phyloP scores from a whole-genome alignment of 1,140 invertebrate genomes.

The Nephila pilipes region DNA sequence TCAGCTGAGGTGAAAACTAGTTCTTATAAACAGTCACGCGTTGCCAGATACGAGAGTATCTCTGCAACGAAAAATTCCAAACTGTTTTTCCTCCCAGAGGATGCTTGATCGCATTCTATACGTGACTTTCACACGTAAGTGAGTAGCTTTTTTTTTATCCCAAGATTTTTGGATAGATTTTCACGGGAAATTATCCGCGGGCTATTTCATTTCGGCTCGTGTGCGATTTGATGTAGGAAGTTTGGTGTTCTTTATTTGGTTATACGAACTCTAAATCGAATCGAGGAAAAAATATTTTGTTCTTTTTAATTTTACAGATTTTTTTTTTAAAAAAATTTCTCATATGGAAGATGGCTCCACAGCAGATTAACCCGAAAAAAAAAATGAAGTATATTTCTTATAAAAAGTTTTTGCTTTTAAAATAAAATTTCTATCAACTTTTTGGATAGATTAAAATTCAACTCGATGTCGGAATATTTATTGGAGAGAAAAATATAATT shows the following conservation, averaged over 20 bases:
- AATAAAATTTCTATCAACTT: too few species aligned
- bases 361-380: too few species aligned
- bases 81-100: not conserved
- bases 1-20: not conserved
- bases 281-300: too few species aligned
- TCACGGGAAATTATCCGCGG: not conserved
- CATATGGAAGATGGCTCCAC: too few species aligned
- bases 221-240: not conserved
- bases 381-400: too few species aligned
- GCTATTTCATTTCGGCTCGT: not conserved
- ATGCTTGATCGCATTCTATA: not conserved
- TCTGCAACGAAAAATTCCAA: not conserved
- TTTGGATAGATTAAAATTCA: too few species aligned
- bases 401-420: too few species aligned
- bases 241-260: not conserved
- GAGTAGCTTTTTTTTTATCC: not conserved
- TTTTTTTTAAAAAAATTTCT: too few species aligned
- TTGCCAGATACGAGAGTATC: not conserved
- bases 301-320: too few species aligned
- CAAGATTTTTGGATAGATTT: not conserved
- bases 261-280: too few species aligned
- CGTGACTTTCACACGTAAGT: constrained; percentile 21
- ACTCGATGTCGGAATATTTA: too few species aligned
- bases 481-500: too few species aligned
- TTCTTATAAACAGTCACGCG: not conserved